Conservation (phyloP, 2,888 invertebrate genomes). For the Drosophila vallismaia region DNA sequence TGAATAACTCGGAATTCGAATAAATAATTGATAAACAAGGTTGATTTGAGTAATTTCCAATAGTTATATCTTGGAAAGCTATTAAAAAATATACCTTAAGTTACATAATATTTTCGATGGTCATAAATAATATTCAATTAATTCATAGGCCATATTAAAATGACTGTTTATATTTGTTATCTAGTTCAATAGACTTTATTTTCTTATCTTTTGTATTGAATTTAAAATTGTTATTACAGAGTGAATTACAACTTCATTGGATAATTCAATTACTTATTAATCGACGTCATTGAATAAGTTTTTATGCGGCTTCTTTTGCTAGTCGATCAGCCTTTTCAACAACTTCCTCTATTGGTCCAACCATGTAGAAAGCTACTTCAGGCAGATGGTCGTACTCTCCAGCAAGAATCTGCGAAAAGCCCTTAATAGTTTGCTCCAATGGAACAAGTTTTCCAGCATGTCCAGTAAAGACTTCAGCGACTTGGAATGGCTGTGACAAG, state of each 20-base stretch:
- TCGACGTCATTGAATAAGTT: background rate
- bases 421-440: constrained; percentile 93
- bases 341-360: constrained; percentile 96
- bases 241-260: background rate
- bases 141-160: background rate
- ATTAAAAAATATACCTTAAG: too few species aligned
- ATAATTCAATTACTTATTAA: background rate
- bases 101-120: too few species aligned
- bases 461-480: constrained; percentile 97
- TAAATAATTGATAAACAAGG: too few species aligned
- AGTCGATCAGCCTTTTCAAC: constrained; percentile 90
- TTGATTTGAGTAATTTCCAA: too few species aligned
- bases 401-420: constrained; percentile 92
- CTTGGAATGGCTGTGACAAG: constrained; percentile 96
- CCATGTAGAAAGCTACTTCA: constrained; percentile 98
- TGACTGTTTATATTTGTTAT: background rate
- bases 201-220: background rate
- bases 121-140: too few species aligned
- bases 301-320: constrained; percentile 78
- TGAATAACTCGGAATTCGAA: too few species aligned
- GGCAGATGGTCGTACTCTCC: constrained; percentile 96
- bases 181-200: background rate
- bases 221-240: background rate
- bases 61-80: too few species aligned
- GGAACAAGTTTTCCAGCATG: constrained; percentile 95